Conservation (phyloP, 2,113 vertebrate species). For the Lepus timidus region DNA sequence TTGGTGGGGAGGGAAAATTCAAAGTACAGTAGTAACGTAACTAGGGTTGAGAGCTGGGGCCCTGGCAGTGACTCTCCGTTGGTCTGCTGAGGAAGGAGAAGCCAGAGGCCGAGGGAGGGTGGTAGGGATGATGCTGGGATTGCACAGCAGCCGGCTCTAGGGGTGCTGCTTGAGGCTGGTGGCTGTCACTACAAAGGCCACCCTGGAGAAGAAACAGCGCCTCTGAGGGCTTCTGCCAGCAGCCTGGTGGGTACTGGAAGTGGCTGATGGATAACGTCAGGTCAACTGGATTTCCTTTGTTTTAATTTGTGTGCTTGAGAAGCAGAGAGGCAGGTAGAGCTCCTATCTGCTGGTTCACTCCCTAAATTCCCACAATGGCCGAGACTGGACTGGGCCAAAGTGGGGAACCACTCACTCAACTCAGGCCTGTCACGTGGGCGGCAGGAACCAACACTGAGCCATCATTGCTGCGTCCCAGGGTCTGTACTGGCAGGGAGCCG, state of each 20-base stretch:
- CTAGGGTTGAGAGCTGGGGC: background rate
- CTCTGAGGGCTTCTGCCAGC: background rate
- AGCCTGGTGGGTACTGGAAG: background rate
- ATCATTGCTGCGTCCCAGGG: too few species aligned
- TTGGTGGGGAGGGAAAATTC: too few species aligned
- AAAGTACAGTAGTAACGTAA: background rate
- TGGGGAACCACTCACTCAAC: too few species aligned
- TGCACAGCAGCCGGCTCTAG: background rate
- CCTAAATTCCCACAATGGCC: too few species aligned
- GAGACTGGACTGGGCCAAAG: too few species aligned
- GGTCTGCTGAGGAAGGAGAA: background rate
- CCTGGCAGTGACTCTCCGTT: too few species aligned
- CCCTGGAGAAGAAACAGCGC: background rate
- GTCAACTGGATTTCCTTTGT: background rate
- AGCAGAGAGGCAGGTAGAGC: too few species aligned
- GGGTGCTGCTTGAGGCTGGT: fast-evolving
- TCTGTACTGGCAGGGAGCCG: too few species aligned
- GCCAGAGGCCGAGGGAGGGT: background rate
- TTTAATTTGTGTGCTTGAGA: too few species aligned
- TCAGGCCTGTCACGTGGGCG: too few species aligned
- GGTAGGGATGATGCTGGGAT: background rate
- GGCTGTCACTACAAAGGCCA: background rate
- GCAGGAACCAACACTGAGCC: too few species aligned
- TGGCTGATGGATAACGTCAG: background rate
- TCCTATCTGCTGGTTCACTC: too few species aligned